Evolutionary conservation across 2,888 invertebrate species (phyloP).

Genomic region (Tuta absoluta): DNA sequence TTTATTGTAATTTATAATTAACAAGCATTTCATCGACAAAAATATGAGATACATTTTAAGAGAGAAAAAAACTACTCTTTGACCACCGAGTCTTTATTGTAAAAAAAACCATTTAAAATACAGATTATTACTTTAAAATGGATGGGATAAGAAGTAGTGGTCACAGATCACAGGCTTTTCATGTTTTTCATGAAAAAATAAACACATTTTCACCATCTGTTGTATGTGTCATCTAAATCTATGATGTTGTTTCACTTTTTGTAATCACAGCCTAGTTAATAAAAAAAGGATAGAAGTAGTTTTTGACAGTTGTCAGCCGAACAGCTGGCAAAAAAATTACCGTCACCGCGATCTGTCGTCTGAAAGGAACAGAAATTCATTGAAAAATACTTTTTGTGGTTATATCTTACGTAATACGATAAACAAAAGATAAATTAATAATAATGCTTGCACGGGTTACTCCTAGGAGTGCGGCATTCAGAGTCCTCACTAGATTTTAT

Average conservation of each 20-base stretch:
- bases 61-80: background rate
- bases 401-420: conserved; percentile 8
- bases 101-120: too few species aligned
- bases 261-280: background rate
- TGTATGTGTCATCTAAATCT: too few species aligned
- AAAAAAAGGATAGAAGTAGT: background rate
- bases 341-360: too few species aligned
- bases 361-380: background rate
- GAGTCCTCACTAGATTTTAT: conserved; percentile 49
- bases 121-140: too few species aligned
- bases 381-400: background rate
- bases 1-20: background rate
- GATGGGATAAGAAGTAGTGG: too few species aligned
- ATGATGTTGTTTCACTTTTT: background rate
- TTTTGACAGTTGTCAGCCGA: background rate
- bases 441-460: conserved; percentile 42
- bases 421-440: conserved; percentile 29
- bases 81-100: too few species aligned
- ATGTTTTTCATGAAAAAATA: too few species aligned
- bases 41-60: background rate
- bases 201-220: too few species aligned
- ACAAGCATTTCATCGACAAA: background rate
- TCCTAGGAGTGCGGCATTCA: conserved; percentile 39
- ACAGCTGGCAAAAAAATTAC: background rate
- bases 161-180: too few species aligned